Percentiles rank a stretch among this genome's conserved stretches.
Conservation (phyloP, 1,140 invertebrate species). For the Lepeophtheirus salmonis region DNA sequence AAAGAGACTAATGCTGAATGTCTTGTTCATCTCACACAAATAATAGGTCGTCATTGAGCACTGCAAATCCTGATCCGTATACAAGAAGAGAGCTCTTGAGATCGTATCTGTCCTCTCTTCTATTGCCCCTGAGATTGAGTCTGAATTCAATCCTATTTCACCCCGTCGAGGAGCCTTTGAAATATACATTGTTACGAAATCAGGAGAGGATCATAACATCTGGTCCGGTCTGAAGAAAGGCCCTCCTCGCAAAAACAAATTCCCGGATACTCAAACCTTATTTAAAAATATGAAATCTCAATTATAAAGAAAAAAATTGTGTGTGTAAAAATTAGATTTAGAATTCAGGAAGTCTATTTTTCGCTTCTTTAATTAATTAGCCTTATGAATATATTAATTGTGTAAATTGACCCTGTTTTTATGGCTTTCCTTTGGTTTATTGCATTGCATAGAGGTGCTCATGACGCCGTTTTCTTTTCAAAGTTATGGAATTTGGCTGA, state of each 20-base stretch:
- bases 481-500: too few relatives aligned
- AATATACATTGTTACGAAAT: not conserved
- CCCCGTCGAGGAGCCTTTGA: slow-evolving; percentile 9
- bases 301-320: too few relatives aligned
- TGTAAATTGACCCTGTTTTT: too few relatives aligned
- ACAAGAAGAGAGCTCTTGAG: not conserved
- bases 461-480: too few relatives aligned
- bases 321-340: too few relatives aligned
- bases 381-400: too few relatives aligned
- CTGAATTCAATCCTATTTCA: not conserved
- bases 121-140: not conserved
- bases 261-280: not conserved
- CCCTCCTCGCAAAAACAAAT: slow-evolving; percentile 3
- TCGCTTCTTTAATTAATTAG: too few relatives aligned
- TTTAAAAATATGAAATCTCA: not conserved
- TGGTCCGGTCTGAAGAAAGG: slow-evolving; percentile 11
- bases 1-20: too few relatives aligned
- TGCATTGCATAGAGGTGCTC: too few relatives aligned
- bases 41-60: not conserved
- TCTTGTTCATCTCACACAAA: too few relatives aligned
- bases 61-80: not conserved
- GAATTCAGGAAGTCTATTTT: too few relatives aligned
- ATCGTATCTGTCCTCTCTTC: not conserved
- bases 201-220: not conserved
- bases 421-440: too few relatives aligned